Conservation (phyloP, 2,888 invertebrate genomes). For the Melieria crassipennis region DNA sequence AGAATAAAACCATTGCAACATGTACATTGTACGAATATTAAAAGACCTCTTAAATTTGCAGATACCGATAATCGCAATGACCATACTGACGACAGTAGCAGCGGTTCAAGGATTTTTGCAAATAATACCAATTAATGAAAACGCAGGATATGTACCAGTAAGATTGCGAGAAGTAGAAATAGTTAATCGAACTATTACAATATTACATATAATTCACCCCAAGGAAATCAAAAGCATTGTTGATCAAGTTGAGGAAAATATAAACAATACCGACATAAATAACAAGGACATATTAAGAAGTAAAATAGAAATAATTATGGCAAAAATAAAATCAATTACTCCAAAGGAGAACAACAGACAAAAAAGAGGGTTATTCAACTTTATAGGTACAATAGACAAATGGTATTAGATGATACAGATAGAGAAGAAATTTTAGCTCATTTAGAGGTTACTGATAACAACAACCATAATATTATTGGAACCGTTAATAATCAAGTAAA, state of each 20-base stretch:
- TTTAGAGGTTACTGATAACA: no score
- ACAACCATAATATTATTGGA: no score
- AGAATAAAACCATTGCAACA: no score
- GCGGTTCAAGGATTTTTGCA: no score
- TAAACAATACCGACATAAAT: conserved; percentile 9
- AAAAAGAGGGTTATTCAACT: background rate
- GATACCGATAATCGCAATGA: no score
- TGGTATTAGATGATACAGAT: conserved; percentile 28
- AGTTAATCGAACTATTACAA: conserved; percentile 20
- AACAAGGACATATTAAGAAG: conserved; percentile 25
- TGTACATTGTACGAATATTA: no score
- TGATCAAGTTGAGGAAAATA: conserved; percentile 20
- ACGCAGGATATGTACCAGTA: background rate
- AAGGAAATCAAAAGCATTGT: conserved; percentile 21
- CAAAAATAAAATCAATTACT: background rate
- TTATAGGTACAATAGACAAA: background rate
- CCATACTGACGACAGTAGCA: no score
- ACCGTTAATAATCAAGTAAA: no score
- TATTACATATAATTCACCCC: conserved; percentile 24
- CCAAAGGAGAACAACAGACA: conserved; percentile 14
- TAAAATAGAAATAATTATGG: conserved; percentile 20
- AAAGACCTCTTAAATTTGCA: no score
- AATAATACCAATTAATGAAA: background rate
- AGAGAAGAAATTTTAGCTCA: conserved; percentile 15
- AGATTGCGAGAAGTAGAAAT: conserved; percentile 11